Evolutionary conservation across 1,140 invertebrate species (phyloP).

Genomic region (Dreissena rostriformis): DNA sequence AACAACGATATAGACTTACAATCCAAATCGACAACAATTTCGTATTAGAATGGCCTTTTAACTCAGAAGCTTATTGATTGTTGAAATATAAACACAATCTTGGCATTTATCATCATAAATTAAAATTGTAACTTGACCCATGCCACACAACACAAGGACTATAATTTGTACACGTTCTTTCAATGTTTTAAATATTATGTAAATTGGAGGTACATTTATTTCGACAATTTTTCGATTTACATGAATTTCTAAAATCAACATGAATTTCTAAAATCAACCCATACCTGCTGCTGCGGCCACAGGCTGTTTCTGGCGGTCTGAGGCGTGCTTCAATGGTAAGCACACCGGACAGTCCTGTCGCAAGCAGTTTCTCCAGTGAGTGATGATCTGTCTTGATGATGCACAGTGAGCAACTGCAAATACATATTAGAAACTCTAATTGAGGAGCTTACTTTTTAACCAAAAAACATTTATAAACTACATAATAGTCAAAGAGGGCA

Average conservation of each 20-base stretch:
- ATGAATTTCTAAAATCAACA: too few species aligned
- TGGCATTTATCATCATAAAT: neutral
- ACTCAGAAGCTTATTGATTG: too few species aligned
- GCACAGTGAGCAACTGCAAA: slow-evolving; percentile 93
- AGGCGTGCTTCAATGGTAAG: slow-evolving; percentile 97
- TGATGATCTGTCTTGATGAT: slow-evolving; percentile 98
- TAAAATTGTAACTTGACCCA: neutral
- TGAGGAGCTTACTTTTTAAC: neutral
- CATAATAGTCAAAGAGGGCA: neutral
- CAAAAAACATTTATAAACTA: neutral
- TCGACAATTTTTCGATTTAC: neutral
- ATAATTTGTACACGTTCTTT: neutral
- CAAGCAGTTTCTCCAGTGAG: slow-evolving; percentile 99
- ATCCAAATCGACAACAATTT: too few species aligned
- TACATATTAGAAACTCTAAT: slow-evolving; percentile 17
- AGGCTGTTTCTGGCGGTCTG: slow-evolving; percentile 86
- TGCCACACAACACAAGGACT: neutral
- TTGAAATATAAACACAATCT: too few species aligned
- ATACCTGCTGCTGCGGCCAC: slow-evolving; percentile 50
- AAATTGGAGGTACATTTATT: neutral
- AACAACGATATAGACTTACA: too few species aligned
- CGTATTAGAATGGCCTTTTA: too few species aligned
- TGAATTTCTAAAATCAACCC: neutral
- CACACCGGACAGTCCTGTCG: slow-evolving; percentile 98
- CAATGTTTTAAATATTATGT: neutral